Evolutionary conservation across 2,113 vertebrate genomes (phyloP).

Genomic region (Ictalurus furcatus): DNA sequence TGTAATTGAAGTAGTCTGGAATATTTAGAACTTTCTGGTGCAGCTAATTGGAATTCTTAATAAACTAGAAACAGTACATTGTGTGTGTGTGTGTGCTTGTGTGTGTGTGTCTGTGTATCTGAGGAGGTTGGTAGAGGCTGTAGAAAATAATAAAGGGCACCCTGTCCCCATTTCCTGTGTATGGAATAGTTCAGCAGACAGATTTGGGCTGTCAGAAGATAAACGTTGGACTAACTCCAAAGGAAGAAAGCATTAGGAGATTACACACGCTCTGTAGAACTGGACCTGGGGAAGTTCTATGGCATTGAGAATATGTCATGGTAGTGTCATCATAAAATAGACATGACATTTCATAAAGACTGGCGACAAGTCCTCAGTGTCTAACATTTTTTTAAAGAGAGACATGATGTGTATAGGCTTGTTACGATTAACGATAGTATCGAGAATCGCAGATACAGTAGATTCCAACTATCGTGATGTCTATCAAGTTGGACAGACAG

Average conservation of each 20-base stretch:
- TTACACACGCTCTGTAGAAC: not conserved
- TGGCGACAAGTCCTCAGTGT: not conserved
- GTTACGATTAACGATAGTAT: not conserved
- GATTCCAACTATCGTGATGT: not conserved
- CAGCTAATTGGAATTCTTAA: not conserved
- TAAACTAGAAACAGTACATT: not conserved
- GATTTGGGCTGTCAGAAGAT: constrained; percentile 66
- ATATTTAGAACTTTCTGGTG: not conserved
- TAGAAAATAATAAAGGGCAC: constrained; percentile 52
- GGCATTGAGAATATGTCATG: not conserved
- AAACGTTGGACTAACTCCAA: constrained; percentile 57
- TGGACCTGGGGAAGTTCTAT: not conserved
- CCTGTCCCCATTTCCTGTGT: constrained; percentile 63
- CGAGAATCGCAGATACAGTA: not conserved
- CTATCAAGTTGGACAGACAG: not conserved
- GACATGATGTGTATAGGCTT: not conserved
- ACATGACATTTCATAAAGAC: not conserved
- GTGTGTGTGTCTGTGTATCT: not conserved
- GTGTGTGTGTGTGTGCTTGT: not conserved
- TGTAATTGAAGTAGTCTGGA: not conserved
- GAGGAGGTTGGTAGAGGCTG: constrained; percentile 24
- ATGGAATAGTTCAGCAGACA: constrained; percentile 55
- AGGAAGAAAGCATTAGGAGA: constrained; percentile 39
- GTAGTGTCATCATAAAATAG: not conserved
- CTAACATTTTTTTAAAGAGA: constrained; percentile 3